A percentile compares a stretch with the other conserved stretches of the same genome.
phyloP scores from a whole-genome alignment of 1,140 invertebrate genomes.

The Helicoverpa zea region DNA sequence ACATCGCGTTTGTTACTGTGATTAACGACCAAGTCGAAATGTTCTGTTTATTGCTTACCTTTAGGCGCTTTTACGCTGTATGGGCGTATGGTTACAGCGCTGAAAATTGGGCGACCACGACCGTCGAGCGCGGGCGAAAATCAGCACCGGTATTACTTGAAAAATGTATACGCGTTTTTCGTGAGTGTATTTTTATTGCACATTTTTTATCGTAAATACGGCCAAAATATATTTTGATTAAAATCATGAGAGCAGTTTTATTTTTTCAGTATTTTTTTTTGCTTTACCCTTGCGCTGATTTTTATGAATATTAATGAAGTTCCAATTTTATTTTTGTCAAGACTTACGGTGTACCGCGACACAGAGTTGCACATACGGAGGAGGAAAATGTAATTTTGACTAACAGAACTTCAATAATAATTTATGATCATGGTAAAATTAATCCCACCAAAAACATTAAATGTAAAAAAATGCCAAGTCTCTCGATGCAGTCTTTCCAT shows the following conservation, averaged over 20 bases:
- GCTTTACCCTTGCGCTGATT: background rate
- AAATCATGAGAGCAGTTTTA: conserved; percentile 15
- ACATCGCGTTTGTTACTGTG: conserved; percentile 38
- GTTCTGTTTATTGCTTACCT: conserved; percentile 43
- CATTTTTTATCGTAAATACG: conserved; percentile 15
- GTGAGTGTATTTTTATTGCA: conserved; percentile 18
- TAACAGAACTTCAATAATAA: too few species aligned
- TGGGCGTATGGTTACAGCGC: conserved; percentile 2
- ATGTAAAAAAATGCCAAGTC: too few species aligned
- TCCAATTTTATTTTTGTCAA: too few species aligned
- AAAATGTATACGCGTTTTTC: conserved; percentile 16
- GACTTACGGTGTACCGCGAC: too few species aligned
- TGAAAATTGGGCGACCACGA: conserved; percentile 26
- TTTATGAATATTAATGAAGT: background rate
- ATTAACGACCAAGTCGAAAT: conserved; percentile 36
- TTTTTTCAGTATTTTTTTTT: background rate
- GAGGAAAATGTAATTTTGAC: too few species aligned
- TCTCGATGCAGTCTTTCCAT: too few species aligned
- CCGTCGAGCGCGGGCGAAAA: conserved; percentile 14
- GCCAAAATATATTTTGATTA: conserved; percentile 6
- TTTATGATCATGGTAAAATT: too few species aligned
- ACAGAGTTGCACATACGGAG: too few species aligned
- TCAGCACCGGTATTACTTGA: conserved; percentile 11
- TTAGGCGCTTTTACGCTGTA: conserved; percentile 26
- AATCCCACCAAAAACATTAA: too few species aligned